Conservation (phyloP, 64 coral and sea anemone genomes). For the Montipora capricornis region DNA sequence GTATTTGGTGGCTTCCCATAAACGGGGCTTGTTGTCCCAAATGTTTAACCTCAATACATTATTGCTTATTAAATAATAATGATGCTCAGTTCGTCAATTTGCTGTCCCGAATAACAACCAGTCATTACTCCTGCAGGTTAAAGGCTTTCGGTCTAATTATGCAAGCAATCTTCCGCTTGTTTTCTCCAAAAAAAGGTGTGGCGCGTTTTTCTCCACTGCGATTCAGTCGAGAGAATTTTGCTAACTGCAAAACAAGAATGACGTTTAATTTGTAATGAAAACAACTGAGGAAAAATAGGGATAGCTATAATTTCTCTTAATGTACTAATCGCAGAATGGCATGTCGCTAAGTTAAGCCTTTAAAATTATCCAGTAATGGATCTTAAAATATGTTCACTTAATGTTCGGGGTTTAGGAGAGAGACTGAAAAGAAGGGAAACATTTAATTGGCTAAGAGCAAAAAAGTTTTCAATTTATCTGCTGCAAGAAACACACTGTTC, state of each 20-base stretch:
- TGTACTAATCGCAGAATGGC: not conserved
- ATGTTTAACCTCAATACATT: conserved; percentile 62
- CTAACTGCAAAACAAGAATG: not conserved
- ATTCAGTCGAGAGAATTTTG: not conserved
- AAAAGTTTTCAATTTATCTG: no score
- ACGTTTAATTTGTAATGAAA: conserved; percentile 19
- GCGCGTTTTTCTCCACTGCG: no score
- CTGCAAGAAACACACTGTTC: no score
- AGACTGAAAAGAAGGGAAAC: no score
- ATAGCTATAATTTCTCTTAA: not conserved
- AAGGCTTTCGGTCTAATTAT: not conserved
- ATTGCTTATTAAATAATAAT: conserved; percentile 84
- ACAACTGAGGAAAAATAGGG: not conserved
- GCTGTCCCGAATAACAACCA: conserved; percentile 1
- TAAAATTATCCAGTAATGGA: no score
- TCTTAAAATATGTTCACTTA: no score
- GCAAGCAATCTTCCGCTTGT: not conserved
- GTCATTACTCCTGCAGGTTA: not conserved
- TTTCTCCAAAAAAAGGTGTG: not conserved
- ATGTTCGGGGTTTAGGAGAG: no score
- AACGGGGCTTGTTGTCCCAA: conserved; percentile 51
- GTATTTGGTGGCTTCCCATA: conserved; percentile 40
- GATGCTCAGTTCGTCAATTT: conserved; percentile 43
- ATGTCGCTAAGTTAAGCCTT: not conserved
- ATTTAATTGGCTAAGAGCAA: no score